Evolutionary conservation across 2,113 vertebrate genomes (phyloP).

Genomic region (Oxygymnocypris stewartii): DNA sequence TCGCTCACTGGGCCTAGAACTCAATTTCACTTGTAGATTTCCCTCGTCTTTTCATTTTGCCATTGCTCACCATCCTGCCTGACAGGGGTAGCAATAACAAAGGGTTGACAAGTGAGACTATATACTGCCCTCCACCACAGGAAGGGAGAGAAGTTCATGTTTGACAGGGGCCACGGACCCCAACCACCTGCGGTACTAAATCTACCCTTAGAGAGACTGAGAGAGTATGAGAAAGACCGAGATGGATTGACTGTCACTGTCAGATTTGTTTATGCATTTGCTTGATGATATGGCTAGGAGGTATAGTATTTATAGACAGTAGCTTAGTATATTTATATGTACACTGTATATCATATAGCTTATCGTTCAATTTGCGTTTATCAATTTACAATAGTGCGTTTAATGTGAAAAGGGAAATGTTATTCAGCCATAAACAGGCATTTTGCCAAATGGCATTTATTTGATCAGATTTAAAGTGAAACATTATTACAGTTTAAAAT

Average conservation of each 20-base stretch:
- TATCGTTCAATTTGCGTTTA: not conserved
- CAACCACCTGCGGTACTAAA: constrained; percentile 25
- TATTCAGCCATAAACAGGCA: not conserved
- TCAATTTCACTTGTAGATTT: constrained; percentile 49
- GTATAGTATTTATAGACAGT: not conserved
- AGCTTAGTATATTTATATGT: not conserved
- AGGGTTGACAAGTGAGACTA: constrained; percentile 32
- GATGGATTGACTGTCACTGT: constrained; percentile 33
- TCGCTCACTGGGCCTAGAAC: not conserved
- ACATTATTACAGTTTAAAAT: not conserved
- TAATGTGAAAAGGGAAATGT: not conserved
- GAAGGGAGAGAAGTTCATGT: constrained; percentile 10
- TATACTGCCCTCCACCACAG: constrained; percentile 1
- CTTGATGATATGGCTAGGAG: not conserved
- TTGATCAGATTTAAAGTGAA: not conserved
- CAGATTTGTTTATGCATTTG: constrained; percentile 14
- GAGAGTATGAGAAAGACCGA: not conserved
- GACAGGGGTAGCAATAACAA: constrained; percentile 16
- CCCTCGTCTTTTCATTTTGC: not conserved
- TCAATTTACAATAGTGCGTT: not conserved
- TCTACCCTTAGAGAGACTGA: constrained; percentile 15
- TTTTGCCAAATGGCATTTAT: not conserved
- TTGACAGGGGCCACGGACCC: constrained; percentile 42
- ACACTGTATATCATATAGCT: not conserved
- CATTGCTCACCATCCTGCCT: constrained; percentile 13